Evolutionary conservation across 2,888 invertebrate genomes (phyloP), one percentile per base, ranked within the genome.

Genomic region (Thera obeliscata): DNA sequence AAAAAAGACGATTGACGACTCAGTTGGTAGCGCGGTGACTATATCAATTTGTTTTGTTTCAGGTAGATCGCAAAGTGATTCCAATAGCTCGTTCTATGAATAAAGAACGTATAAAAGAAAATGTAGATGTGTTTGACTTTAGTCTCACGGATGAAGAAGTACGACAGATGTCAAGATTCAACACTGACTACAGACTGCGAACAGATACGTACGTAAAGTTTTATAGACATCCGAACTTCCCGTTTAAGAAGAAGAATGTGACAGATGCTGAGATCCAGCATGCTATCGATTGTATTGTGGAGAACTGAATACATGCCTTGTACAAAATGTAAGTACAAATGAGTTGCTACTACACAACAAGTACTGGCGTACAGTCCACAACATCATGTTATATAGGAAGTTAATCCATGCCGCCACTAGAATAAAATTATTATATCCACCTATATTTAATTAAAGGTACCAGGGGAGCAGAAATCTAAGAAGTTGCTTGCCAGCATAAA

Each of bases 21-120:
- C 22, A 22, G 22, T 22, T 22, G 22, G 22, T 22, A 22, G 22
- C 22, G 22, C 22, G 22, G 22, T 22, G 22, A 22, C 22, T 22
- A 22, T 22, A 22, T 54, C n/a, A 38, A 55, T 55, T 38, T 36
- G 1, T 54, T 67, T 64, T 76, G 38, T 87, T 87, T 50, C 78
- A 95, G 95, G 73, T 95, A 69, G 94, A 95, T 68, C 86, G 94
- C 11, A 91, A 94, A 0, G 82, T 94, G n/a, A 87, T 95, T 43
- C 94, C 95, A 3, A 95, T 95, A 69, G 95, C 95, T 1, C 94
- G 95, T 72, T 95, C 95, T 0, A 93, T 93, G 2, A 95, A 95
- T 72, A 89, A 90, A 71, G 85, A 87, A 5, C 92, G 95, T 56
- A 94, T 95, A 56, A 81, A 83, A 64, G 88, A 94, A 77, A 95